A percentile compares a stretch with the other conserved stretches of the same genome.
Evolutionary conservation across 1,140 invertebrate species (phyloP).

Genomic region (Papilio polytes): DNA sequence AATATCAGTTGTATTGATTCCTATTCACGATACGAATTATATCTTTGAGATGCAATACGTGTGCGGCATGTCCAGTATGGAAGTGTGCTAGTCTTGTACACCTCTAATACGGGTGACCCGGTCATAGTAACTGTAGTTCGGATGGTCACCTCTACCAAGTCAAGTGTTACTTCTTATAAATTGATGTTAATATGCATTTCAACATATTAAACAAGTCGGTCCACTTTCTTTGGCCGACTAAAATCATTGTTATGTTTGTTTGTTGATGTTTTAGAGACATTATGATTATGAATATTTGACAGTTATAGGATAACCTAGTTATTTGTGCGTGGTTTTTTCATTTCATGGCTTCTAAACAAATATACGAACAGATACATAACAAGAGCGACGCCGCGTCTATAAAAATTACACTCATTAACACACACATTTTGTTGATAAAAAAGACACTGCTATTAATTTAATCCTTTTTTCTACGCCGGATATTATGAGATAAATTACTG

Average conservation of each 20-base stretch:
- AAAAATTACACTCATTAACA: too few relatives aligned
- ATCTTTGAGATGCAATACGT: slow-evolving; percentile 44
- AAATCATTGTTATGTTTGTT: slow-evolving; percentile 24
- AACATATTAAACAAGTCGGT: slow-evolving; percentile 45
- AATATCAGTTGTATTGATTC: slow-evolving; percentile 33
- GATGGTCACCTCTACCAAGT: slow-evolving; percentile 71
- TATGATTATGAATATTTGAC: too few relatives aligned
- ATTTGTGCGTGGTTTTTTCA: background rate
- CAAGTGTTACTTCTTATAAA: slow-evolving; percentile 75
- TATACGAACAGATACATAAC: too few relatives aligned
- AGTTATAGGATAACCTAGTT: background rate
- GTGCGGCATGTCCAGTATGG: slow-evolving; percentile 59
- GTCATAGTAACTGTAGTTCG: slow-evolving; percentile 77
- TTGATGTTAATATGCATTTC: slow-evolving; percentile 64
- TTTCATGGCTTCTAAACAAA: too few relatives aligned
- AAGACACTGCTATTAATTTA: too few relatives aligned
- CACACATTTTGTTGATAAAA: too few relatives aligned
- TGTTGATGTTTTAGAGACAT: background rate
- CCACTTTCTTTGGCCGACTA: slow-evolving; percentile 66
- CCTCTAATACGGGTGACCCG: slow-evolving; percentile 74
- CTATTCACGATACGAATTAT: slow-evolving; percentile 43
- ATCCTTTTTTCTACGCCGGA: too few relatives aligned
- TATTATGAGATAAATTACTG: background rate
- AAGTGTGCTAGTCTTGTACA: slow-evolving; percentile 72
- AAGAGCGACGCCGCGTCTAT: too few relatives aligned